Evolutionary conservation across 2,888 invertebrate genomes (phyloP), one percentile per base, ranked within the genome.

Genomic region (Oasisia sp.): DNA sequence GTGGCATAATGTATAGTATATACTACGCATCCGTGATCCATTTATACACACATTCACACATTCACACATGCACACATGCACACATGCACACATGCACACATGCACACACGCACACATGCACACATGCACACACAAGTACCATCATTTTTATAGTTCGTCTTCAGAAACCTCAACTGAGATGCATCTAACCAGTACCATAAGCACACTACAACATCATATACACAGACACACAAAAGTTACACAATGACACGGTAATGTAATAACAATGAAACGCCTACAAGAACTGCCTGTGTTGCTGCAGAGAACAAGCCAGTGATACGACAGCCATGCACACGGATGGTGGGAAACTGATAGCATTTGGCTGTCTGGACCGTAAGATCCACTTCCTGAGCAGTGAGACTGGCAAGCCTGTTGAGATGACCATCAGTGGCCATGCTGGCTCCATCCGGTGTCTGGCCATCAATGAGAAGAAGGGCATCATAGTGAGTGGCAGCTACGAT

Each of bases 401-500:
- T 92, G 74, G 74, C 74, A 74, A 74, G 74, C 74, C 74, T n/a
- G 3, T 74, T 5, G 74, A 74, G 19, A 74, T 74, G 27, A 74
- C 74, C 27, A 96, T 96, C 44, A 95, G 95, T 50, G 96, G 96
- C 14, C 96, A 96, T 94, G 96, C 96, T 32, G 96, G 96, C 7
- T 96, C 96, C n/a, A 94, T 96, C 58, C 94, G 95, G 32, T 96
- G 96, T 93, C 95, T 96, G 14, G 94, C 94, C 91, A 93, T 96
- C 32, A 94, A 95, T 93, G 95, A 95, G 92, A 93, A 94, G 89
- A 94, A 94, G 91, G 94, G 94, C 8, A 94, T 95, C 32, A 95
- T 96, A 14, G 94, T 96, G 50, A 96, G 95, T 94, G 96, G 96
- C 91, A 96, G 96, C 94, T 96, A 96, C 94, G 96, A 96, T 93